Evolutionary conservation across 2,113 vertebrate species (phyloP), one percentile per base, ranked within the genome.

Genomic region (Laterallus jamaicensis): DNA sequence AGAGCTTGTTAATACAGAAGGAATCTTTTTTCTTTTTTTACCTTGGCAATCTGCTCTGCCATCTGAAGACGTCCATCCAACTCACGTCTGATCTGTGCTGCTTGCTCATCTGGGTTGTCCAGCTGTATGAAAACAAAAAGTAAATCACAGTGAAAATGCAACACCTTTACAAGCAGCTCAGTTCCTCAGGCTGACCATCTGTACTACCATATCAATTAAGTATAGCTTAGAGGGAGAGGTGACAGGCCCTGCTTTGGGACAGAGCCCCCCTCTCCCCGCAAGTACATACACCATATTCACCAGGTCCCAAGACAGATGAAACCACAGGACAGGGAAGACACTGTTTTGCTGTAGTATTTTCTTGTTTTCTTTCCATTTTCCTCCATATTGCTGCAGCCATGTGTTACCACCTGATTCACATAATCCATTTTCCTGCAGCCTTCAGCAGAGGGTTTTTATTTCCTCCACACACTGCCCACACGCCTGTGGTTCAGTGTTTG

Each of bases 21-120:
- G 22, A 40, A 5, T 17, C 32, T 58, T 44, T 26, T 32, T 35
- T 40, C 95, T 96, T 47, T 95, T 96, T 98, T 98, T 98, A 99
- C 99, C 98, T 99, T 98, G 55, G 99, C 98, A 71, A 99, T 99
- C 96, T 99, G 99, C 93, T 99, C 99, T 56, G 99, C 99, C 99
- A 99, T 99, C 92, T 99, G 99, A 71, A 99, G 98, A 56, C 99
- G 98, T 89, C 99, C 99, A 11, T 99, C 99, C 95, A 99, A 96
- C 86, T 99, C 99, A 1, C 99, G 98, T 96, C 99, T 98, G 98
- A 99, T 99, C 97, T 99, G 99, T 3, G 99, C 99, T 4, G 99
- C 99, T 97, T 99, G 99, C 85, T 99, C 99, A 64, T 99, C 99
- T 28, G 98, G 99, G 94, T 99, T 99, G 97, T 99, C 99, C 97